phyloP scores from a whole-genome alignment of 1,140 invertebrate genomes.

The Muscidifurax raptorellus region DNA sequence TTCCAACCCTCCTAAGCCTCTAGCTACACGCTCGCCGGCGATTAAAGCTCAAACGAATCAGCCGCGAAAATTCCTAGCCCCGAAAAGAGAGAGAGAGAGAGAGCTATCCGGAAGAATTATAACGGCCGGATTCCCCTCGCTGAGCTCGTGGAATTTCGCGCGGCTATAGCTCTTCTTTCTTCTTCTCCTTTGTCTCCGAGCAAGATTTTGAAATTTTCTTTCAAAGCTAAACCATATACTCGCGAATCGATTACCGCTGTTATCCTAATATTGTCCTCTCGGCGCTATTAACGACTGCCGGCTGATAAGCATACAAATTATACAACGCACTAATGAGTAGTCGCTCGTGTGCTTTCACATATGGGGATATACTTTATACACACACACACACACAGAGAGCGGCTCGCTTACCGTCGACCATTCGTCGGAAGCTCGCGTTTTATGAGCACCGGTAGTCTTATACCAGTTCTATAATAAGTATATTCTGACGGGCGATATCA shows the following conservation, averaged over 20 bases:
- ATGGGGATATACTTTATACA: no score
- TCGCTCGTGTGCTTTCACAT: no score
- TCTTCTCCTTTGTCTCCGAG: not conserved
- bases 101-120: constrained; percentile 34
- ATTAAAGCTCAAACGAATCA: constrained; percentile 42
- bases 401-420: not conserved
- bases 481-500: not conserved
- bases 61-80: constrained; percentile 49
- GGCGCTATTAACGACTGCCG: no score
- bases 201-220: no score
- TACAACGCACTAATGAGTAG: no score
- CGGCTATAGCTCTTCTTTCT: not conserved
- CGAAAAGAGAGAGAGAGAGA: not conserved
- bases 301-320: no score
- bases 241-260: not conserved
- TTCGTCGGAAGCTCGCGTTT: not conserved
- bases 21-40: not conserved
- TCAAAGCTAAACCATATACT: not conserved
- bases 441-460: constrained; percentile 4
- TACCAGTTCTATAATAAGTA: not conserved
- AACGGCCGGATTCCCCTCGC: constrained; percentile 27
- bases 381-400: no score
- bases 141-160: constrained; percentile 29
- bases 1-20: not conserved
- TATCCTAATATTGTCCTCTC: not conserved